These are phyloP conservation scores for Drosophila kohkoa DNA, from an alignment of 1,140 invertebrate species.

Conservation along the genomic window DNA sequence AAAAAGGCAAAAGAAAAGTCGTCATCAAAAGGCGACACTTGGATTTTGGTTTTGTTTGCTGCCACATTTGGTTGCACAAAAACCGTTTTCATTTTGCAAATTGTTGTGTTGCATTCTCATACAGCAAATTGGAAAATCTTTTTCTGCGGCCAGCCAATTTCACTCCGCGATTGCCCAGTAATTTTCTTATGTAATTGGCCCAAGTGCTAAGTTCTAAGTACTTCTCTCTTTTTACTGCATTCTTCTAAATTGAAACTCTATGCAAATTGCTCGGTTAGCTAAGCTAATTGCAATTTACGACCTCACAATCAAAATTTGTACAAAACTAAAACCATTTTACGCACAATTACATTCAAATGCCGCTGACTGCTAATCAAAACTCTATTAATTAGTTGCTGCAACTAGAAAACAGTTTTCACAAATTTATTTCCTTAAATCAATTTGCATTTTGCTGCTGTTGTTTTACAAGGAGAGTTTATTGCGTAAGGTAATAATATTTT, in stretches of 20 bases:
- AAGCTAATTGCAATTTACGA: conserved; percentile 43
- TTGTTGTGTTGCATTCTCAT: conserved; percentile 48
- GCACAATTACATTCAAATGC: conserved; percentile 22
- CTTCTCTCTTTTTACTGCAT: conserved; percentile 7
- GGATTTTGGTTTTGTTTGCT: conserved; percentile 11
- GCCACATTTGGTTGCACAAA: conserved; percentile 36
- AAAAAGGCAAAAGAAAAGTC: conserved; percentile 17
- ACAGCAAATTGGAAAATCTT: conserved; percentile 40
- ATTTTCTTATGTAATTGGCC: conserved; percentile 30
- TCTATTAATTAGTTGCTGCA: conserved; percentile 4
- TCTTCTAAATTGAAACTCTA: conserved; percentile 61
- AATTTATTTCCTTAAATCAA: background rate
- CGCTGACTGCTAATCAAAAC: background rate
- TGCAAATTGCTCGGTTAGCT: conserved; percentile 45
- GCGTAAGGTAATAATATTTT: too few relatives aligned
- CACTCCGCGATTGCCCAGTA: conserved; percentile 24
- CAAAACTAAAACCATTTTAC: conserved; percentile 19
- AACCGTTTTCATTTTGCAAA: conserved; percentile 57
- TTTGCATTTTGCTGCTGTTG: background rate
- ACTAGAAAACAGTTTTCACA: background rate
- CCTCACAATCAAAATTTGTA: conserved; percentile 18
- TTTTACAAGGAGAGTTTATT: too few relatives aligned
- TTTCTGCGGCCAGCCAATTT: conserved; percentile 29
- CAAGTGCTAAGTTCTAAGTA: conserved; percentile 46
- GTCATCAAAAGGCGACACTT: conserved; percentile 37